Evolutionary conservation across 2,888 invertebrate species (phyloP), one percentile per base, ranked within the genome.

Genomic region (Aproaerema taeniolella): DNA sequence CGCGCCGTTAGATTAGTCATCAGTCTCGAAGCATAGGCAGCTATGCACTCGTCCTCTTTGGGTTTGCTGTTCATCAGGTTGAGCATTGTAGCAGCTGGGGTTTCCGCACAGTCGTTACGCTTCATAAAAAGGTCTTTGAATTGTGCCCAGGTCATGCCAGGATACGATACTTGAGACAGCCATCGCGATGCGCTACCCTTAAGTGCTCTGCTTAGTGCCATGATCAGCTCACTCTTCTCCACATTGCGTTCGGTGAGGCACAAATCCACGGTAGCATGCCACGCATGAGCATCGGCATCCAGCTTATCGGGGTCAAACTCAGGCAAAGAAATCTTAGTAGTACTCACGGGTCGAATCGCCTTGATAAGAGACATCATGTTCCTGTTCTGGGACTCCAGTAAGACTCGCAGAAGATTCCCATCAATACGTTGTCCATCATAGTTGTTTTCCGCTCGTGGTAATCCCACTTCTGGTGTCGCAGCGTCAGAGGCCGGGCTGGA

Each of bases 111-210:
- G 16, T 38, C 38, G 15, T 25, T 31, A 3, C 31, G 13, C 9
- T 31, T 10, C 4, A 35, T 20, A 17, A 49, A 49, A 16, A 40
- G 9, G 11, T 38, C 38, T 24, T 41, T 47, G 41, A 47, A 50
- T 29, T 47, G 35, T 7, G 7, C n/a, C 46, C 47, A 50, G 7
- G 40, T 47, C 38, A 49, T 49, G 20, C 36, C 37, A 15, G 36
- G 28, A 33, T 11, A 41, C 7, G 43, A 26, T 3, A 45, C 25
- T 11, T 39, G 41, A 8, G 47, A 43, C 6, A 48, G 28, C 45
- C 48, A 45, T 2, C 38, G 15, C 1, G 49, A 40, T 1, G 46
- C 46, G 2, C 5, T 8, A 9, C 46, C 49, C 24, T 42, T 46
- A 20, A 44, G 17, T 2, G 46, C 39, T 11, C 38, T 41, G 38